phyloP scores from a whole-genome alignment of 2,888 invertebrate genomes.

The Tupiocoris notatus region DNA sequence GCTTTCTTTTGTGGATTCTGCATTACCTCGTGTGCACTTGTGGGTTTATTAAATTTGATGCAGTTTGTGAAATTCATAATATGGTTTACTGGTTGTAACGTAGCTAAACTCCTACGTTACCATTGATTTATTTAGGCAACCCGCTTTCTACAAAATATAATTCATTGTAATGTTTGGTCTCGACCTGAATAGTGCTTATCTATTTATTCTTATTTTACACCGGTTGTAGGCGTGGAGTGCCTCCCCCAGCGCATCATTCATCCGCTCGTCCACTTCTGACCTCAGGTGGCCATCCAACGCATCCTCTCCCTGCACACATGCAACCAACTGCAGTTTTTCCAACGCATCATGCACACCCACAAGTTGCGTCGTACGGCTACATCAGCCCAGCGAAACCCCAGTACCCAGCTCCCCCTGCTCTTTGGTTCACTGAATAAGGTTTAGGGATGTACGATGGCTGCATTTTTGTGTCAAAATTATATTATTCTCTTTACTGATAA shows the following conservation, averaged over 20 bases:
- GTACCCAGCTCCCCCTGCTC: slow-evolving; percentile 63
- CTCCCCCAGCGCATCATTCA: slow-evolving; percentile 81
- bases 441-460: not conserved
- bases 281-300: slow-evolving; percentile 58
- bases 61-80: no score
- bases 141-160: no score
- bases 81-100: slow-evolving; percentile 17
- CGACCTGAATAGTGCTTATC: no score
- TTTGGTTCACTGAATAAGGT: slow-evolving; percentile 73
- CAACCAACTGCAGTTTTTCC: slow-evolving; percentile 64
- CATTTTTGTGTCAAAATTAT: not conserved
- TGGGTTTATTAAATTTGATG: no score
- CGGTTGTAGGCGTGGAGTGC: slow-evolving; percentile 60
- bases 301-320: slow-evolving; percentile 75
- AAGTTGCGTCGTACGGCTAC: slow-evolving; percentile 64
- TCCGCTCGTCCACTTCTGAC: slow-evolving; percentile 67
- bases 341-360: slow-evolving; percentile 65
- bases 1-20: no score
- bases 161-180: no score
- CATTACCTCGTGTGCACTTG: no score
- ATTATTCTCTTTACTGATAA: not conserved
- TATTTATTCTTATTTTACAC: no score
- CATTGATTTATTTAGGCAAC: no score
- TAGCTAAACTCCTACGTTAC: no score
- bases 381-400: slow-evolving; percentile 71